Conservation (phyloP, 2,113 vertebrate species). For the Brachyhypopomus gauderio region DNA sequence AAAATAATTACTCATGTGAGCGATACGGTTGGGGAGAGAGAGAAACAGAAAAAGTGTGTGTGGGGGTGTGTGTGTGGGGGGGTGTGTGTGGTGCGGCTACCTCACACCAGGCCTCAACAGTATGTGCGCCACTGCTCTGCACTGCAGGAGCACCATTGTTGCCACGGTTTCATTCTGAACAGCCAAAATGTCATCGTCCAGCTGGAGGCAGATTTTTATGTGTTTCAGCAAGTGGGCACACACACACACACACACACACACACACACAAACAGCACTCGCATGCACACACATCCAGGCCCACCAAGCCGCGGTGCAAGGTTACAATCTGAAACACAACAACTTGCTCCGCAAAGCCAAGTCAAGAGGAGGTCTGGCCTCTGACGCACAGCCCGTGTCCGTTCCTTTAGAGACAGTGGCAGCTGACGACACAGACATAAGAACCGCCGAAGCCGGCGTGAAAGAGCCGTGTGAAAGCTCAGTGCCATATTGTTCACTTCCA, state of each 20-base stretch:
- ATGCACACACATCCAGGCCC: slow-evolving; percentile 31
- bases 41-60: slow-evolving; percentile 53
- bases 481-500: slow-evolving; percentile 43
- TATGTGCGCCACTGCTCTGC: slow-evolving; percentile 56
- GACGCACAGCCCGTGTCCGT: slow-evolving; percentile 52
- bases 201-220: slow-evolving; percentile 65
- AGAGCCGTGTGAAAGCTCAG: slow-evolving; percentile 43
- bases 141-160: slow-evolving; percentile 68
- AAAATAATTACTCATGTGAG: slow-evolving; percentile 67
- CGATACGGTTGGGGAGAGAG: slow-evolving; percentile 36
- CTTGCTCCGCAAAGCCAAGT: slow-evolving; percentile 44
- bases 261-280: slow-evolving; percentile 13
- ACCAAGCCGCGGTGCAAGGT: slow-evolving; percentile 47
- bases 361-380: slow-evolving; percentile 56
- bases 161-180: slow-evolving; percentile 65
- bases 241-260: slow-evolving; percentile 35
- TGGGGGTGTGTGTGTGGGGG: slow-evolving; percentile 52
- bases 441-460: slow-evolving; percentile 28
- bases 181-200: slow-evolving; percentile 73
- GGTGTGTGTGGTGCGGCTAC: slow-evolving; percentile 42
- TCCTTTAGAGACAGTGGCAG: slow-evolving; percentile 49
- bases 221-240: slow-evolving; percentile 56
- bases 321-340: slow-evolving; percentile 47
- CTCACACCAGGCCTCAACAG: slow-evolving; percentile 15
- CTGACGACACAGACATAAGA: slow-evolving; percentile 48